A percentile compares a stretch with the other conserved stretches of the same genome.
These are phyloP conservation scores for Latrodectus hesperus DNA, from an alignment of 2,888 invertebrate species.

Conservation along the genomic window DNA sequence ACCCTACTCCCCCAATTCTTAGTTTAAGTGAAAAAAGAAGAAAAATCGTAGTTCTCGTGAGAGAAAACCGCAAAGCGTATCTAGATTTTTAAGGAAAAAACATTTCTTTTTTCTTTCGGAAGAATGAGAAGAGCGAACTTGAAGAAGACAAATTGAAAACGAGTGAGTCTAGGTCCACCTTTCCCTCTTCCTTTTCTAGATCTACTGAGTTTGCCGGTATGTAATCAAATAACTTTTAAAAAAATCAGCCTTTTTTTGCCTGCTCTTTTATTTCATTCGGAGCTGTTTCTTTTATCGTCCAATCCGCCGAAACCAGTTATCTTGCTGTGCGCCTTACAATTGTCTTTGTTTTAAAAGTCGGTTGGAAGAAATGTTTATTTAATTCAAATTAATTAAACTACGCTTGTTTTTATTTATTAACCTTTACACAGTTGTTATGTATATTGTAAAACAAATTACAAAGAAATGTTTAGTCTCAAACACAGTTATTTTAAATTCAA, in stretches of 20 bases:
- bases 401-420: too few species aligned
- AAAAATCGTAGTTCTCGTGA: neutral
- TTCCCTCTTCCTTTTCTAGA: neutral
- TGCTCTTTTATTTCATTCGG: neutral
- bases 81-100: neutral
- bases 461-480: too few species aligned
- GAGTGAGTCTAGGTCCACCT: conserved; percentile 11
- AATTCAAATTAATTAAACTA: too few species aligned
- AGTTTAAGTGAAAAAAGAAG: neutral
- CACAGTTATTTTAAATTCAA: too few species aligned
- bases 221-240: conserved; percentile 52
- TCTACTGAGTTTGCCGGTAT: conserved; percentile 49
- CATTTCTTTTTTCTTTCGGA: neutral
- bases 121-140: neutral
- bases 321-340: neutral
- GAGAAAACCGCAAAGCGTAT: conserved; percentile 1
- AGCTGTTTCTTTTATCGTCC: neutral
- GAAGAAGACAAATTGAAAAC: conserved; percentile 5
- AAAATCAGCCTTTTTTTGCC: conserved; percentile 16
- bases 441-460: too few species aligned
- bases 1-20: too few species aligned
- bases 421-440: too few species aligned
- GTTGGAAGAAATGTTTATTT: neutral
- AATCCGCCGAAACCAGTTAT: neutral
- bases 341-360: neutral